Conservation (phyloP, 2,888 invertebrate species). For the Anodontia alba region DNA sequence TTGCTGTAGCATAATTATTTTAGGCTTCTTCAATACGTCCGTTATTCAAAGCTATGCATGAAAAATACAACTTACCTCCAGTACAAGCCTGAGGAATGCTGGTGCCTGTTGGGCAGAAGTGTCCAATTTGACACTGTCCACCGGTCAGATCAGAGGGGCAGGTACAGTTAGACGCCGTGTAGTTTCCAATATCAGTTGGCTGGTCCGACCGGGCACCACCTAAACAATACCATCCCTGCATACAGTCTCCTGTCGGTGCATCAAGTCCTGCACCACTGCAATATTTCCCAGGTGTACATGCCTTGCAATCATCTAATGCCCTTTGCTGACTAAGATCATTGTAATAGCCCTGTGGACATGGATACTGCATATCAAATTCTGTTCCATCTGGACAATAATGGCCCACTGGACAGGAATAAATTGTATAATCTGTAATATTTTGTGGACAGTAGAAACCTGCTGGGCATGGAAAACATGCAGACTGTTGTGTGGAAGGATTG, state of each 20-base stretch:
- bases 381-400: conserved; percentile 82
- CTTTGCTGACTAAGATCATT: conserved; percentile 74
- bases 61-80: conserved; percentile 77
- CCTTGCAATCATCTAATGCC: conserved; percentile 75
- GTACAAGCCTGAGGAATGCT: conserved; percentile 75
- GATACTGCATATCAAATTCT: conserved; percentile 73
- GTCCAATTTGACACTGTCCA: conserved; percentile 79
- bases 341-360: conserved; percentile 78
- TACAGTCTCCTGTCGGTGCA: conserved; percentile 72
- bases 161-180: conserved; percentile 73
- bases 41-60: no score
- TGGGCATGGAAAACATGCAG: conserved; percentile 66
- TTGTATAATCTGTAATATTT: conserved; percentile 67
- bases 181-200: conserved; percentile 79
- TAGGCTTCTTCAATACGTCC: no score
- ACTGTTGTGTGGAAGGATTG: conserved; percentile 32
- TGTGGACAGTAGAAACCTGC: conserved; percentile 82
- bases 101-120: conserved; percentile 82
- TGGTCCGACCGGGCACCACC: conserved; percentile 77
- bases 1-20: no score
- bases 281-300: conserved; percentile 80
- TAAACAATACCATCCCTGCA: conserved; percentile 82
- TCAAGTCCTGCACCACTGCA: conserved; percentile 77
- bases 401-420: conserved; percentile 82
- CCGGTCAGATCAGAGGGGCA: conserved; percentile 80